Base-by-base conservation (phyloP, 2,888 invertebrate species). In the Candidula unifasciata region DNA sequence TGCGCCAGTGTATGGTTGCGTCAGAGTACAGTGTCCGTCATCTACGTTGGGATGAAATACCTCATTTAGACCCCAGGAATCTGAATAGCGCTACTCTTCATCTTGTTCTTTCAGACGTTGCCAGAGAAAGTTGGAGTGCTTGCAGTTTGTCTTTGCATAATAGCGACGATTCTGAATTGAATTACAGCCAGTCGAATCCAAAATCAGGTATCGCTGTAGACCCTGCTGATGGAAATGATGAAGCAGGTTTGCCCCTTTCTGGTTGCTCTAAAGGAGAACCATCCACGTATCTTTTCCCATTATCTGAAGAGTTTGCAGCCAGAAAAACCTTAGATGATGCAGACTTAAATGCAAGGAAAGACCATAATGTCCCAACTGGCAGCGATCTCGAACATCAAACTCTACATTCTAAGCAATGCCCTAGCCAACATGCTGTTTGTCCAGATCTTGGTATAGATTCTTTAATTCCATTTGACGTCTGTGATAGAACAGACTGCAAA, bases 1-100 rank as follows among this genome's bases (percentile, higher is more conserved):
- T 86, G 37, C 79, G 86, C 10, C 86, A 86, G 77, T 86, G 86
- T 68, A 80, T 86, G 64, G 76, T 86, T 27, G 84, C 86, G 44
- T 85, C 86, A 30, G 82, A 85, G 77, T 82, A 86, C 80, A 82
- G 80, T 6, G 85, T 86, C 33, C 73, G 84, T 13, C 86, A 84
- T n/a, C 69, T 86, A 44, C 80, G 77, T 8, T 86, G 86, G 86
- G 86, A 86, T 80, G 86, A 86, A 24, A 77, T 82, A 3, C 79
- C 84, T 27, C 69, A 76, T 0, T n/a, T 77, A 21, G 83, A 83
- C 27, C 83, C 83, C 21, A 68, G 83, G 52, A 83, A 77, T n/a
- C 83, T 69, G 33, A n/a, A 33, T 0, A 54, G 76, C 18, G 52
- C 60, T 44, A 44, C 44, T 10, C 44, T 13, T 2, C 64, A 30